Base-by-base conservation (phyloP, 2,797 vertebrate genomes). In the Otus scops region DNA sequence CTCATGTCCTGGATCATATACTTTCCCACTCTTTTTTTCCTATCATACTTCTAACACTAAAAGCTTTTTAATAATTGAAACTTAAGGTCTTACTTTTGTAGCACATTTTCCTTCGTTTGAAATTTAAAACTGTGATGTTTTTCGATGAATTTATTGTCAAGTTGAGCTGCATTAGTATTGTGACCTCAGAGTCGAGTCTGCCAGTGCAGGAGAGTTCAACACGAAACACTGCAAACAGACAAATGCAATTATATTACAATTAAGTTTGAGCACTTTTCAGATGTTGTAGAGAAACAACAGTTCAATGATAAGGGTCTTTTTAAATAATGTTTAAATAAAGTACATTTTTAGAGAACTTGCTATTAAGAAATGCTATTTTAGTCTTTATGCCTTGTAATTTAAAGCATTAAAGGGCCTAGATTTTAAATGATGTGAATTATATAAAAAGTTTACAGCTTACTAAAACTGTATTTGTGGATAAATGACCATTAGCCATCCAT, bases 101-200 rank as follows among this genome's bases (percentile, higher is more conserved):
- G 98, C 99, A 99, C 99, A 99, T 99, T 99, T 99, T 99, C 99
- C 99, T 99, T 96, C 99, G 98, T 98, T 99, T 99, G 98, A 99
- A 99, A 98, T 99, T 99, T 94, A 99, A 98, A 92, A 99, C 98
- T 99, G 99, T 99, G 98, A 99, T 99, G 98, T 99, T 99, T 98
- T 99, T 99, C 71, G 98, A 98, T 54, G 98, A 98, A 89, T 98
- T 98, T 67, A 98, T 96, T 84, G 99, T 99, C 97, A 99, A 98
- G 97, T 99, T 99, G 97, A 99, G 99, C 98, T 99, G 99, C 98
- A 99, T 98, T 5, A 99, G 98, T 90, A 99, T 96, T 89, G 99
- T 98, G 75, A 99, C 99, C 73, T 99, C 99, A 59, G 98, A 99
- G 86, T 99, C 99, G 22, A 99, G 98, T 96, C 98, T 99, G 88